Evolutionary conservation across 2,113 vertebrate genomes (phyloP), one percentile per base, ranked within the genome.

Genomic region (Anseranas semipalmata): DNA sequence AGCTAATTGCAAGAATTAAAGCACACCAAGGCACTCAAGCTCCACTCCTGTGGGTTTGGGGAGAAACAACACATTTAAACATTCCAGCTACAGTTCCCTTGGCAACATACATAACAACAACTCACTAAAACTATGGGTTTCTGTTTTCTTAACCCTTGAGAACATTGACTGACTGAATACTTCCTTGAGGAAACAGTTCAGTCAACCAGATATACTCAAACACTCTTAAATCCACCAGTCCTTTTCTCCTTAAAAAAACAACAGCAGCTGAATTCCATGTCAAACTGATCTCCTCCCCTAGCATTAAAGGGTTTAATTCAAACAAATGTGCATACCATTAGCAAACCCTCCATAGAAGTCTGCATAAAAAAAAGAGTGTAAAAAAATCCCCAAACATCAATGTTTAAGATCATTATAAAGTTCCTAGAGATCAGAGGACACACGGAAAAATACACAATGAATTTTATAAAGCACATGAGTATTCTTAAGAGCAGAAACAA

Each of bases 111-210:
- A 97, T 98, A 98, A 98, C 98, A 98, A 98, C 98, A 98, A 96
- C 93, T 96, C 96, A 88, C 83, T 95, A 95, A 97, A 94, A 97
- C 96, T 97, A 88, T 93, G 95, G 77, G 89, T 98, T 97, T 98
- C 95, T 98, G 93, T 98, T 98, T 98, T 97, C 96, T 98, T 99
- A 98, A 99, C 98, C 98, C 98, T 98, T 98, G 92, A 97, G 95
- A 95, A 96, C 95, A 90, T 92, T 89, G 94, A 96, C 77, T 97
- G 97, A 97, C 97, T 95, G 97, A 98, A 98, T 96, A 98, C 97
- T 98, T 98, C 98, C 98, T 98, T 87, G 59, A 98, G 96, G 96
- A 98, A 98, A 96, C 87, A 94, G 93, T 97, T 97, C 95, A 95
- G 83, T 79, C 80, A 87, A 94, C 73, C 81, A 96, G 93, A 93